These are phyloP conservation scores for Caenorhabditis angaria DNA, from an alignment of 2,888 invertebrate species.

Conservation along the genomic window DNA sequence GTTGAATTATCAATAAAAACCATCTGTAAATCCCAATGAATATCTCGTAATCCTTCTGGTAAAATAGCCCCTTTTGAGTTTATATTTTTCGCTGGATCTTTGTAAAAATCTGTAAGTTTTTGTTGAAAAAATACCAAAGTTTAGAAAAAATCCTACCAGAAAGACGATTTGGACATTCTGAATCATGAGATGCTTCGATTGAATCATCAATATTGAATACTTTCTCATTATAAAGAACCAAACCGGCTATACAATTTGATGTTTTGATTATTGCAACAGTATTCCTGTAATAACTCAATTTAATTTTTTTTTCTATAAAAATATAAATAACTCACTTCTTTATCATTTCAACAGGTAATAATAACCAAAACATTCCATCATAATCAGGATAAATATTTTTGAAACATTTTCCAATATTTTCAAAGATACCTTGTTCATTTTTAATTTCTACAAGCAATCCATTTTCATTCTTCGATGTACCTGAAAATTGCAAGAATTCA, in stretches of 20 bases:
- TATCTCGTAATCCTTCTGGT: slow-evolving; percentile 71
- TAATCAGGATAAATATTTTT: slow-evolving; percentile 34
- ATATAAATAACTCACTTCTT: slow-evolving; percentile 25
- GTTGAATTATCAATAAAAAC: slow-evolving; percentile 44
- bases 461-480: not conserved
- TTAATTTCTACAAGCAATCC: slow-evolving; percentile 7
- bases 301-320: not conserved
- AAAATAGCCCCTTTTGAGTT: slow-evolving; percentile 55
- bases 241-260: slow-evolving; percentile 30
- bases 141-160: not conserved
- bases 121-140: not conserved
- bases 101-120: slow-evolving; percentile 34
- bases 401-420: slow-evolving; percentile 24
- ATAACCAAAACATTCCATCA: slow-evolving; percentile 38
- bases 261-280: slow-evolving; percentile 17
- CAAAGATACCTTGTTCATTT: slow-evolving; percentile 58
- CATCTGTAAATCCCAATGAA: slow-evolving; percentile 63
- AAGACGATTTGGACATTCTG: slow-evolving; percentile 59
- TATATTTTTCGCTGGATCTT: not conserved
- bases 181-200: slow-evolving; percentile 56
- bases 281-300: slow-evolving; percentile 15
- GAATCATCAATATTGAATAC: slow-evolving; percentile 6
- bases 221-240: slow-evolving; percentile 19
- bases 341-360: slow-evolving; percentile 30
- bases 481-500: no score